Conservation (phyloP, 2,113 vertebrate species). For the Tretioscincus oriximinensis region DNA sequence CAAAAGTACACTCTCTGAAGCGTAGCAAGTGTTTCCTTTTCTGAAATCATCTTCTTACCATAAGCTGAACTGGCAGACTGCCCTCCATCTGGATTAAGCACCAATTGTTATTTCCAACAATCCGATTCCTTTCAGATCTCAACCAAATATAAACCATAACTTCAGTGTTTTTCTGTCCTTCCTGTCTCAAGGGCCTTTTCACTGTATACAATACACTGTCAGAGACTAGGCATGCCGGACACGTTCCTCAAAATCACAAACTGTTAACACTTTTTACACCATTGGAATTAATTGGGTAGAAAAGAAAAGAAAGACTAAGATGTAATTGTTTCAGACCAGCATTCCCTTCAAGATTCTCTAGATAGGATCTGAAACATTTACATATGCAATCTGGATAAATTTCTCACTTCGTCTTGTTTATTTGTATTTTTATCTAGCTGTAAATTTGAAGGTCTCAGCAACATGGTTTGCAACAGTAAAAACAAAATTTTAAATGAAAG, state of each 20-base stretch:
- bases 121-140: constrained; percentile 7
- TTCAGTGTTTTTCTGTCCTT: constrained; percentile 5
- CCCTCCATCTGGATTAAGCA: constrained; percentile 38
- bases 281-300: not conserved
- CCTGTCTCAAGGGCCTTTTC: constrained; percentile 16
- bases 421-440: not conserved
- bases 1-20: not conserved
- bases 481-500: no score
- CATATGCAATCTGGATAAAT: not conserved
- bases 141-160: constrained; percentile 13
- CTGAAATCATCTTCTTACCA: constrained; percentile 30
- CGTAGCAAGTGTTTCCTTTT: constrained; percentile 24
- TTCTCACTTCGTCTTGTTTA: not conserved
- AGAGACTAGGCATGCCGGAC: not conserved
- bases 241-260: not conserved
- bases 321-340: not conserved
- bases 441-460: no score
- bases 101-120: constrained; percentile 32
- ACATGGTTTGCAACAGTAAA: no score
- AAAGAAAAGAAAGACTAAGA: not conserved
- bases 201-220: not conserved
- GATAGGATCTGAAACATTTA: not conserved
- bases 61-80: constrained; percentile 17
- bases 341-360: not conserved
- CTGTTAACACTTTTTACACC: constrained; percentile 18